Percentiles rank a stretch among this genome's conserved stretches.
Conservation (phyloP, 2,888 invertebrate species). For the Eucera pruinosa region DNA sequence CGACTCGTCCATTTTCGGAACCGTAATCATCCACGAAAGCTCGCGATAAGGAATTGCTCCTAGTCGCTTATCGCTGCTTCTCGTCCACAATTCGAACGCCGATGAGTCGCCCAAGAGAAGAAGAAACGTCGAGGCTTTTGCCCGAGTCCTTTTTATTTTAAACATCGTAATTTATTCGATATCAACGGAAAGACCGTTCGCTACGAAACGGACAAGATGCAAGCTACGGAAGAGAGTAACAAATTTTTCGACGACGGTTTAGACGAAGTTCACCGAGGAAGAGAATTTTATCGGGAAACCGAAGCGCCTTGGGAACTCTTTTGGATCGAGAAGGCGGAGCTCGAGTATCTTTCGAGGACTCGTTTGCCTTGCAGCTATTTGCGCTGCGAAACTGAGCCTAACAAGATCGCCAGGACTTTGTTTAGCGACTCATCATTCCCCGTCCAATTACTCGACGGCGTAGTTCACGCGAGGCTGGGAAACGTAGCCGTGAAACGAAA, state of each 20-base stretch:
- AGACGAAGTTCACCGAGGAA: not conserved
- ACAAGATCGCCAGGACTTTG: not conserved
- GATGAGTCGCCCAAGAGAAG: not conserved
- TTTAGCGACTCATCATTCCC: not conserved
- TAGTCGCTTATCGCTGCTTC: not conserved
- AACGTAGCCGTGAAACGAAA: not conserved
- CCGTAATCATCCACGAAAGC: slow-evolving; percentile 14
- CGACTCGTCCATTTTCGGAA: not conserved
- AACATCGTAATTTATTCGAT: no score
- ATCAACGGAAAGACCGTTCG: no score
- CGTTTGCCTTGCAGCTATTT: not conserved
- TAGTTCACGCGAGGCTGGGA: not conserved
- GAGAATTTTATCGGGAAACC: slow-evolving; percentile 25
- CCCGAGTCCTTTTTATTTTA: slow-evolving; percentile 17
- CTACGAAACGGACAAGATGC: no score
- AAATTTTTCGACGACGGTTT: no score
- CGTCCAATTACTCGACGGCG: slow-evolving; percentile 6
- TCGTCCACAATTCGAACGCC: not conserved
- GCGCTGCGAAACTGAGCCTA: not conserved
- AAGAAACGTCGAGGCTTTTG: no score
- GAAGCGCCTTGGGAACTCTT: not conserved
- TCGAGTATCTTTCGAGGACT: not conserved
- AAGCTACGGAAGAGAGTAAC: no score
- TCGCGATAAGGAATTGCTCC: slow-evolving; percentile 12
- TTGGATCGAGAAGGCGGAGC: not conserved